Evolutionary conservation across 2,888 invertebrate species (phyloP), one percentile per base, ranked within the genome.

Genomic region (Diploptera punctata): DNA sequence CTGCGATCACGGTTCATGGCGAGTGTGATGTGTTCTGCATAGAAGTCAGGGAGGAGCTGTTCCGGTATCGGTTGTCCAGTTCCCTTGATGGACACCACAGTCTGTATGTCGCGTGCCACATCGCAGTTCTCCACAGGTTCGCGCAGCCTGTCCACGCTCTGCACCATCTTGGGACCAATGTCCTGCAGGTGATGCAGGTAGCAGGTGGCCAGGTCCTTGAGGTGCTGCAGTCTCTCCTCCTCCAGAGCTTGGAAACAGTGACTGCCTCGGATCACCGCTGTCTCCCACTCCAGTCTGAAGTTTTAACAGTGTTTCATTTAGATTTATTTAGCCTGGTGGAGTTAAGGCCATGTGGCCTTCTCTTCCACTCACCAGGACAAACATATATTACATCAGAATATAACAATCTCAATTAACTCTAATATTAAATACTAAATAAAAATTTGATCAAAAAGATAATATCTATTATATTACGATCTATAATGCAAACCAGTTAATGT

Each of bases 1-100:
- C 97, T 88, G 74, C 97, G 86, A 80, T 96, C 97, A 69, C 91
- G 87, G 82, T 97, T 97, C 97, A 98, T 97, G 31, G 94, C 93
- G 78, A 97, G 87, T 1, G 94, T 94, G 76, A 94, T 91, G 83
- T 98, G 97, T 81, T 98, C 97, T 78, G 97, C 96, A 84, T 97
- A 97, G 85, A 96, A 97, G 83, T 97, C 97, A 0, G 97, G 95
- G 75, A 98, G 84, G 68, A 96, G 86, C 82, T 97, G 97, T 80
- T 97, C 97, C 10, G 89, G 85, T 65, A 86, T 84, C 7, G 89
- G 89, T 18, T 91, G 90, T 71, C 90, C 87, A 71, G 91, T 89
- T 74, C 91, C 91, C 79, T 91, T 88, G 74, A 90, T 86, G 9
- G 92, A 80, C 10, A 84, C 82, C n/a, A 86, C 83, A 26, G 81